Conservation (phyloP, 2,113 vertebrate genomes). For the Potamarius usumacintae region DNA sequence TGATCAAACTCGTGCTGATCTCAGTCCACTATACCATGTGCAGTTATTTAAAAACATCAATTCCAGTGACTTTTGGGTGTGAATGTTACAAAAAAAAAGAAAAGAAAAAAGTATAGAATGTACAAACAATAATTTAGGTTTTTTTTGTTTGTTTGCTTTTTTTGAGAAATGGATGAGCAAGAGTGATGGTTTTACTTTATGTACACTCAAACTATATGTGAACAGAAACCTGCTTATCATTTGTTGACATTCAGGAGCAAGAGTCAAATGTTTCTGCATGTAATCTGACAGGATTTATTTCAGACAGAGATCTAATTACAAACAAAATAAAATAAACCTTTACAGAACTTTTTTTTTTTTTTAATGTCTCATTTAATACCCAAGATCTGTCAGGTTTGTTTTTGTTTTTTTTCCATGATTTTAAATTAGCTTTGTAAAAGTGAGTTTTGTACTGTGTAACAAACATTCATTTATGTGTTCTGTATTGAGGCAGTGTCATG, state of each 20-base stretch:
- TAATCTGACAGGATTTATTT: not conserved
- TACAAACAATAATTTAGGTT: not conserved
- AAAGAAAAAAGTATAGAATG: not conserved
- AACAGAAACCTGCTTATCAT: not conserved
- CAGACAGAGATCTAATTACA: not conserved
- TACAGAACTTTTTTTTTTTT: not conserved
- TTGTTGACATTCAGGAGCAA: not conserved
- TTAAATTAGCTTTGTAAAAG: not conserved
- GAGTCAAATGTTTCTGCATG: not conserved
- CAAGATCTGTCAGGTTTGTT: not conserved
- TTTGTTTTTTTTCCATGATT: not conserved
- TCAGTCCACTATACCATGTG: conserved; percentile 7
- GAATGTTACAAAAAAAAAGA: not conserved
- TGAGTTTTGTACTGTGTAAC: not conserved
- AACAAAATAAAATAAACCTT: not conserved
- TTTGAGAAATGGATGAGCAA: not conserved
- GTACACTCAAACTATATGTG: no score
- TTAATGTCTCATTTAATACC: not conserved
- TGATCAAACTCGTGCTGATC: not conserved
- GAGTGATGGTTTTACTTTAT: not conserved
- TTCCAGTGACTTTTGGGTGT: conserved; percentile 21
- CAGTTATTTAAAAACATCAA: conserved; percentile 44
- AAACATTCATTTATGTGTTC: not conserved
- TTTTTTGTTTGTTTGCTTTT: not conserved
- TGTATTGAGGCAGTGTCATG: not conserved